Evolutionary conservation across 2,888 invertebrate species (phyloP).

Genomic region (Nomada fabriciana): DNA sequence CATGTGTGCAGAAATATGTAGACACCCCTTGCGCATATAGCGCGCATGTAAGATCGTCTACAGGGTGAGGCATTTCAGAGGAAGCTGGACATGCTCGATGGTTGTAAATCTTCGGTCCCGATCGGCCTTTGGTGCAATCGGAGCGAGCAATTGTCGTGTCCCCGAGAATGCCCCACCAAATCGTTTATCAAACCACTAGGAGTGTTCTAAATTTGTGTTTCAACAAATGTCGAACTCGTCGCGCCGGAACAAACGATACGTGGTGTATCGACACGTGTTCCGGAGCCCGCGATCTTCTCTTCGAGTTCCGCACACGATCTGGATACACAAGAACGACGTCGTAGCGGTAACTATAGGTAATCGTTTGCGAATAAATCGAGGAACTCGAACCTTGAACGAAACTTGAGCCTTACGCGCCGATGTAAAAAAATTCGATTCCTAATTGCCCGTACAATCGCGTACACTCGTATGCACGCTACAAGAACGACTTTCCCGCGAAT

Average conservation of each 20-base stretch:
- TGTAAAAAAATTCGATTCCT: not conserved
- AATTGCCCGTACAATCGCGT: not conserved
- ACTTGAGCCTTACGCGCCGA: no score
- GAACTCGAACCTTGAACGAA: constrained; percentile 2
- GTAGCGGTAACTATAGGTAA: constrained; percentile 38
- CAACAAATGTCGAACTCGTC: no score
- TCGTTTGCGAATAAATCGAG: constrained; percentile 59
- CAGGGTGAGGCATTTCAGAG: constrained; percentile 46
- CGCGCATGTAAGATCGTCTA: constrained; percentile 62
- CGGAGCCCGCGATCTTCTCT: constrained; percentile 61
- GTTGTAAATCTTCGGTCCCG: not conserved
- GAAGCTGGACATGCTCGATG: not conserved
- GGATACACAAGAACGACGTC: constrained; percentile 49
- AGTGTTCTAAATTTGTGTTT: not conserved
- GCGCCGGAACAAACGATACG: not conserved
- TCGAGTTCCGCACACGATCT: constrained; percentile 60
- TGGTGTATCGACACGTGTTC: not conserved
- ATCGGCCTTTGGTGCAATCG: no score
- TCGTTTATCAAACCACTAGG: not conserved
- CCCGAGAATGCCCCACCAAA: no score
- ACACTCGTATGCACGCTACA: no score
- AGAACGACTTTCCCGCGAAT: not conserved
- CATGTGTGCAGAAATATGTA: constrained; percentile 67
- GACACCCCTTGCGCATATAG: constrained; percentile 60
- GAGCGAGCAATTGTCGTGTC: no score